Percentiles rank a stretch among this genome's conserved stretches.
Conservation (phyloP, 1,140 invertebrate genomes). For the Nasonia giraulti region DNA sequence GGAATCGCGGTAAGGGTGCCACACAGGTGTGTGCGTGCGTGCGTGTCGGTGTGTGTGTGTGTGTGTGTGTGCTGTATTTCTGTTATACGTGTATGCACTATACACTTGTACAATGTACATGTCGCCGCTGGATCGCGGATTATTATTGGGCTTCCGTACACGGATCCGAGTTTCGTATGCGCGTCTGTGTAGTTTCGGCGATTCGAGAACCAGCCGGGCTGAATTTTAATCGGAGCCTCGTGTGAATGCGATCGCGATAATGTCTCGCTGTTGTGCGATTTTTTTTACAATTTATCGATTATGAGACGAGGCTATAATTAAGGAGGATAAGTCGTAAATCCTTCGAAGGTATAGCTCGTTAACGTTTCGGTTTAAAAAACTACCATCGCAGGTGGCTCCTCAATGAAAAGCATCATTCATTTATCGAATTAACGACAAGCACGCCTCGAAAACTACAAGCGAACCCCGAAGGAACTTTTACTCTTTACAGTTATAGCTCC, state of each 20-base stretch:
- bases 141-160: slow-evolving; percentile 22
- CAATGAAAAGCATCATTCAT: background rate
- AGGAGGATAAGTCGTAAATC: no score
- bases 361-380: background rate
- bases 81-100: background rate
- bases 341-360: background rate
- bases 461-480: no score
- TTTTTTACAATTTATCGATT: no score
- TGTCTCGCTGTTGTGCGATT: no score
- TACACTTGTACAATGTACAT: background rate
- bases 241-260: no score
- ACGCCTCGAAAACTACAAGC: no score
- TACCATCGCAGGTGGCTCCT: no score
- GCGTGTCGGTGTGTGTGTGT: no score
- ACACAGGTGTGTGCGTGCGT: background rate
- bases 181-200: background rate
- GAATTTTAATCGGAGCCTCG: background rate
- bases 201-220: background rate
- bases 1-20: slow-evolving; percentile 44
- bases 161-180: background rate
- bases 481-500: background rate
- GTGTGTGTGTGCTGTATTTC: background rate
- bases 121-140: background rate
- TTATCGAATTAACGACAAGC: background rate
- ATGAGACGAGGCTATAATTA: no score